Percentiles rank a stretch among this genome's conserved stretches.
Evolutionary conservation across 2,888 invertebrate species (phyloP).

Genomic region (Drosophila quasianomalipes): DNA sequence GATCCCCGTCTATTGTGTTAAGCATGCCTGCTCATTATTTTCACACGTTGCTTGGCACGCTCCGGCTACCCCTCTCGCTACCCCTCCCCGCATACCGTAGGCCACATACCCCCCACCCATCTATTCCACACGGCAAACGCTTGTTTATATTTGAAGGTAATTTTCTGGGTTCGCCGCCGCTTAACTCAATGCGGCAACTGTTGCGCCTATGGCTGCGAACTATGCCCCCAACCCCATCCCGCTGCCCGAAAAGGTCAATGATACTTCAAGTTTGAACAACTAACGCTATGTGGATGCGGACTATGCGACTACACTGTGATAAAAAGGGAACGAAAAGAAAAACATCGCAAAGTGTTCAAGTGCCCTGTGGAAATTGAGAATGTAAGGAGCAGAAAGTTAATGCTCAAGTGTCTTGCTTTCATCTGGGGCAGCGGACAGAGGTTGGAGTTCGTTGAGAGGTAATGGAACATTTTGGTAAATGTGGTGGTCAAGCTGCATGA

Average conservation of each 20-base stretch:
- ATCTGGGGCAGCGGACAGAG: not conserved
- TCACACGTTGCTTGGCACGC: slow-evolving; percentile 76
- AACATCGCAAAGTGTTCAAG: slow-evolving; percentile 64
- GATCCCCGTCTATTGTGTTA: slow-evolving; percentile 56
- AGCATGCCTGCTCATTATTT: slow-evolving; percentile 77
- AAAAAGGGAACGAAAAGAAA: slow-evolving; percentile 7
- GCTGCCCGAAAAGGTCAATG: slow-evolving; percentile 67
- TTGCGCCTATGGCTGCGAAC: slow-evolving; percentile 58
- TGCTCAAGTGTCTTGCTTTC: slow-evolving; percentile 43
- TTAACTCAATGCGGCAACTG: slow-evolving; percentile 69
- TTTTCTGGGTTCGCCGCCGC: slow-evolving; percentile 69
- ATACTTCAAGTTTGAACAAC: slow-evolving; percentile 77
- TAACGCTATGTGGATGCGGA: slow-evolving; percentile 15
- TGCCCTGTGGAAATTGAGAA: slow-evolving; percentile 63
- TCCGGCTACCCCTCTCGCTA: slow-evolving; percentile 11
- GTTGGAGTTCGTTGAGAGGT: not conserved
- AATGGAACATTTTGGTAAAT: slow-evolving; percentile 52
- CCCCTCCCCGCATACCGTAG: not conserved
- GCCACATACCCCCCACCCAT: not conserved
- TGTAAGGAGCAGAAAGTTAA: slow-evolving; percentile 54
- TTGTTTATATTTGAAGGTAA: slow-evolving; percentile 75
- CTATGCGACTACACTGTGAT: slow-evolving; percentile 21
- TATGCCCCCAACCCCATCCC: not conserved
- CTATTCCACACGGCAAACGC: not conserved
- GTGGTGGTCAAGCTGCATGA: slow-evolving; percentile 77